phyloP scores from a whole-genome alignment of 2,113 vertebrate genomes.

The Cyanistes caeruleus region DNA sequence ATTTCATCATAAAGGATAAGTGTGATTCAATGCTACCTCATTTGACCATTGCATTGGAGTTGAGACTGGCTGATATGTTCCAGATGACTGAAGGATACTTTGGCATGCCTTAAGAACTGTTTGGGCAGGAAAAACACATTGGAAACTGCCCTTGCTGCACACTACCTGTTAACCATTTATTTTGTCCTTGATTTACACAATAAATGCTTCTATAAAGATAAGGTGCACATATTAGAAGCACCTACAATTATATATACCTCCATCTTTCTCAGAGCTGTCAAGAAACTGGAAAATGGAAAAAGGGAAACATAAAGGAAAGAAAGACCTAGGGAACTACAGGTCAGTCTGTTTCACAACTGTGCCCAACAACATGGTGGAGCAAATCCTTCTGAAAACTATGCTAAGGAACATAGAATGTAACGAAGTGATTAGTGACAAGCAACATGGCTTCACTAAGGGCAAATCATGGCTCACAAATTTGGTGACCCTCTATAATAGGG shows the following conservation, averaged over 20 bases:
- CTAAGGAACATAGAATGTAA: background rate
- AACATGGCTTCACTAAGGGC: background rate
- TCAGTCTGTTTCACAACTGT: background rate
- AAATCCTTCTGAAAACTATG: background rate
- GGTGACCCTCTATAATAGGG: background rate
- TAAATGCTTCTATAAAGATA: constrained; percentile 1
- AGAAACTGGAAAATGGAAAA: background rate
- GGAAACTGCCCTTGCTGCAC: background rate
- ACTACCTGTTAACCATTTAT: background rate
- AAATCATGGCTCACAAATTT: background rate
- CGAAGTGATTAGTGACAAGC: background rate
- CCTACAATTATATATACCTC: background rate
- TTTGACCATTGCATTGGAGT: background rate
- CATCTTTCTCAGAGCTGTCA: background rate
- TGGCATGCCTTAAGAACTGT: background rate
- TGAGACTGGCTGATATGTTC: background rate
- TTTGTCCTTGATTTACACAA: background rate
- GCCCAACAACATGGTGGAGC: background rate
- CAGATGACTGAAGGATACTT: background rate
- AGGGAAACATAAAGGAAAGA: background rate
- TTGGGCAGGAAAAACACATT: background rate
- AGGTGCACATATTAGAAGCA: background rate
- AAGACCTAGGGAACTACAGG: background rate
- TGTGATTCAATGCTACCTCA: background rate
- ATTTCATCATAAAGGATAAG: background rate